Percentiles rank a stretch among this genome's conserved stretches.
Evolutionary conservation across 2,797 vertebrate species (phyloP).

Genomic region (Phalloptychus januarius): DNA sequence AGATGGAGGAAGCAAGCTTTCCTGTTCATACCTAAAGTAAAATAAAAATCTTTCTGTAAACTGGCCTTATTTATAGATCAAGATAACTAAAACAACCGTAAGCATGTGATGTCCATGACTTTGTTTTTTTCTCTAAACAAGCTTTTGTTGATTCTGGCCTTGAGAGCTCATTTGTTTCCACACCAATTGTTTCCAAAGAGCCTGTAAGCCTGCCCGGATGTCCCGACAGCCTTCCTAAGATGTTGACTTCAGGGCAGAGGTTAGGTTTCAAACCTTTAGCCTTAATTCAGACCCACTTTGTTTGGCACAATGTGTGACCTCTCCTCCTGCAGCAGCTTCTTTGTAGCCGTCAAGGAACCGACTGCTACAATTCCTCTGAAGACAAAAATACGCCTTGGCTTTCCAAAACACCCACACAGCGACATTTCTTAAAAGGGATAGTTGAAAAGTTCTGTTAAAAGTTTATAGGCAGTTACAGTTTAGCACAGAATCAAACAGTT

Average conservation of each 20-base stretch:
- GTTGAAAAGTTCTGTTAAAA: background rate
- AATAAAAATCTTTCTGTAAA: background rate
- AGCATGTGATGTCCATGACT: background rate
- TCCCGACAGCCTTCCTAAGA: conserved; percentile 9
- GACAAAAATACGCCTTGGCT: conserved; percentile 4
- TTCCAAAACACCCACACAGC: background rate
- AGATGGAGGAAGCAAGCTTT: background rate
- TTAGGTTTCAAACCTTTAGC: conserved; percentile 14
- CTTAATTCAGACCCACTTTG: conserved; percentile 8
- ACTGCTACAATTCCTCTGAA: background rate
- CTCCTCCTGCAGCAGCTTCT: conserved; percentile 7
- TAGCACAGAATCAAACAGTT: background rate
- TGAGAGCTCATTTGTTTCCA: background rate
- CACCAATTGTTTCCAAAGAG: background rate
- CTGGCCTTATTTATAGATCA: background rate
- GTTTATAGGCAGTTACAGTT: background rate
- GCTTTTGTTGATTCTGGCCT: background rate
- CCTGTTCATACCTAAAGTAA: background rate
- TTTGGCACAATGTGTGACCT: conserved; percentile 13
- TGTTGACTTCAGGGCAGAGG: conserved; percentile 11
- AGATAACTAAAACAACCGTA: background rate
- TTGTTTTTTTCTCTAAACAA: conserved; percentile 1
- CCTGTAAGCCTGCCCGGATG: conserved; percentile 7
- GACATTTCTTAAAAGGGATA: conserved; percentile 12
- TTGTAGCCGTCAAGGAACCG: background rate